Base-by-base conservation (phyloP, 2,113 vertebrate species). In the Procavia capensis region DNA sequence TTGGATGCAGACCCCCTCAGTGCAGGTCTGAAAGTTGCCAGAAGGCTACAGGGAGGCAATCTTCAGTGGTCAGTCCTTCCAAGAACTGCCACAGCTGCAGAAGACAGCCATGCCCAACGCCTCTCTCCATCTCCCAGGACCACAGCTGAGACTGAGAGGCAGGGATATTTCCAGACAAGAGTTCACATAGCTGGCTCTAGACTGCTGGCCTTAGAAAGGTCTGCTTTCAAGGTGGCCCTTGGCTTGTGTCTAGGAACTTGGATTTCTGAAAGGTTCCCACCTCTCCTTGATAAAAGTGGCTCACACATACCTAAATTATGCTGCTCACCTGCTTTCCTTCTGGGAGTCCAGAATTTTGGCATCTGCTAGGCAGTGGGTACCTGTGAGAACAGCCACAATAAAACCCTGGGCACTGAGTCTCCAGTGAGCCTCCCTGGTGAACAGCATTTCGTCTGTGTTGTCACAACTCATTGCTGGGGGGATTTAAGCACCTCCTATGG, bases 101-200 rank as follows among this genome's bases (percentile, higher is more conserved):
- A 74, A 39, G 45, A 14, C 39, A n/a, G 45, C 19, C 19, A 3
- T 9, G 0, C 31, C 25, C 54, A 57, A 41, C 27, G n/a, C 16
- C 10, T 27, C 84, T 22, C 1, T n/a, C 41, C 1, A 0, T 54
- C 50, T 3, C 50, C 50, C 39, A 82, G 75, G 39, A 72, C n/a
- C n/a, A 34, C 10, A 20, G 3, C 59, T 5, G 1, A 3, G 64
- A 57, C n/a, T 36, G 54, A 76, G 10, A 9, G 4, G 31, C 5
- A 0, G 54, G 41, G n/a, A 27, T n/a, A 10, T 0, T 3, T 16
- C 20, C 9, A 9, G 61, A 6, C 64, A 75, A 20, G 29, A 9
- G 4, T n/a, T 39, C 64, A 2, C 17, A 6, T 2, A 63, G 50
- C 17, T 2, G 6, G 7, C 31, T 10, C 0, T 8, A 66, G n/a